A percentile compares a stretch with the other conserved stretches of the same genome.
These are phyloP conservation scores for Bryconaethiops microstoma DNA, from an alignment of 2,797 vertebrate genomes.

Conservation along the genomic window DNA sequence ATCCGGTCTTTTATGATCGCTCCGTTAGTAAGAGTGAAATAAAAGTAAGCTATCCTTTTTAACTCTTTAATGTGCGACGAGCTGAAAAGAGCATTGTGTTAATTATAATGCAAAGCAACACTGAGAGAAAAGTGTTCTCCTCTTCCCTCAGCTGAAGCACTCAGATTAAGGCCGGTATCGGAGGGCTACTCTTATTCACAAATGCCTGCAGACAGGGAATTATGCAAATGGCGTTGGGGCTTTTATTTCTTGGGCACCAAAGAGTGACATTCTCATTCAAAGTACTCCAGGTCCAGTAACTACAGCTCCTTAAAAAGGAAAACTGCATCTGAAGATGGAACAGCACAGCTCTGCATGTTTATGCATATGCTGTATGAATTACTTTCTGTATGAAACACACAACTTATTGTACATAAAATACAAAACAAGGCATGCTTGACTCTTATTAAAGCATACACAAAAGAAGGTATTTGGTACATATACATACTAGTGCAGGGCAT, in stretches of 20 bases:
- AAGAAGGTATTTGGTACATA: constrained; percentile 1
- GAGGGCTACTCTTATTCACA: constrained; percentile 53
- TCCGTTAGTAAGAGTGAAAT: constrained; percentile 50
- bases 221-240: constrained; percentile 61
- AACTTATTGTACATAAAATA: not conserved
- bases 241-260: constrained; percentile 52
- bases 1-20: constrained; percentile 46
- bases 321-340: constrained; percentile 43
- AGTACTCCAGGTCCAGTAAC: constrained; percentile 38
- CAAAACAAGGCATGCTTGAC: not conserved
- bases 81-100: constrained; percentile 58
- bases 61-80: constrained; percentile 52
- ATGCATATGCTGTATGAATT: constrained; percentile 26
- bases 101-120: constrained; percentile 60
- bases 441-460: not conserved
- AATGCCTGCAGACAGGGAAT: constrained; percentile 51
- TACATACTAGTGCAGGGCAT: constrained; percentile 95
- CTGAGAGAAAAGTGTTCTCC: constrained; percentile 45
- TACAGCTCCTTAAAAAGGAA: constrained; percentile 41
- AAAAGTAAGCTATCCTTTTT: constrained; percentile 48
- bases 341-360: constrained; percentile 19
- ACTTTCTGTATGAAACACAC: not conserved
- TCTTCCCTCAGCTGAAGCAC: constrained; percentile 32
- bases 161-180: constrained; percentile 37
- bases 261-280: constrained; percentile 54